Percentiles rank a stretch among this genome's conserved stretches.
Conservation (phyloP, 2,888 invertebrate genomes). For the Clepsis dumicolana region DNA sequence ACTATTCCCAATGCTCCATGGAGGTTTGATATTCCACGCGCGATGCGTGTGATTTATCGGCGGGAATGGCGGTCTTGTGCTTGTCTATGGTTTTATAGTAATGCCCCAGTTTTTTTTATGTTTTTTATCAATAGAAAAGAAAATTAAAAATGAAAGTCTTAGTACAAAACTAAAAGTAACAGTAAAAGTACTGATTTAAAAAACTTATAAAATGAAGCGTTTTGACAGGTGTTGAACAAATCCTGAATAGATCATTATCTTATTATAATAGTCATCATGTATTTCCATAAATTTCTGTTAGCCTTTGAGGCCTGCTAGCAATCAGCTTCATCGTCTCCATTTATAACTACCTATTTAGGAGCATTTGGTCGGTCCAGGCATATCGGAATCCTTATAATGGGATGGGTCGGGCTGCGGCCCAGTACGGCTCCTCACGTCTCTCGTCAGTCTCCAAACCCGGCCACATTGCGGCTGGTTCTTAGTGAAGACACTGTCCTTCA, state of each 20-base stretch:
- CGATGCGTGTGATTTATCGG: constrained; percentile 44
- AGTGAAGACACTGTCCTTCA: constrained; percentile 57
- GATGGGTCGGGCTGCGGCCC: constrained; percentile 62
- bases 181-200: too few relatives aligned
- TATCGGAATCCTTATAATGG: constrained; percentile 53
- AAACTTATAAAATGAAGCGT: too few relatives aligned
- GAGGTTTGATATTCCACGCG: constrained; percentile 68
- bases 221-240: too few relatives aligned
- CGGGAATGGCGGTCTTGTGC: constrained; percentile 23
- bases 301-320: background rate
- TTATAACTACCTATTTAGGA: background rate
- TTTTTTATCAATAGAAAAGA: background rate
- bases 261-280: too few relatives aligned
- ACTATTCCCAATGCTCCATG: constrained; percentile 67
- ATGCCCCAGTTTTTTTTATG: background rate
- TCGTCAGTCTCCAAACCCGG: constrained; percentile 55
- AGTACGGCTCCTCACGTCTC: constrained; percentile 53
- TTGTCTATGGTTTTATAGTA: constrained; percentile 37
- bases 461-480: constrained; percentile 50
- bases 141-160: background rate
- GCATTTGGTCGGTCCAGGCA: constrained; percentile 41
- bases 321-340: background rate
- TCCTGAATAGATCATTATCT: too few relatives aligned
- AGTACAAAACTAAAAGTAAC: constrained; percentile 1
- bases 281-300: too few relatives aligned